Evolutionary conservation across 1,140 invertebrate genomes (phyloP).

Genomic region (Streblospio benedicti): DNA sequence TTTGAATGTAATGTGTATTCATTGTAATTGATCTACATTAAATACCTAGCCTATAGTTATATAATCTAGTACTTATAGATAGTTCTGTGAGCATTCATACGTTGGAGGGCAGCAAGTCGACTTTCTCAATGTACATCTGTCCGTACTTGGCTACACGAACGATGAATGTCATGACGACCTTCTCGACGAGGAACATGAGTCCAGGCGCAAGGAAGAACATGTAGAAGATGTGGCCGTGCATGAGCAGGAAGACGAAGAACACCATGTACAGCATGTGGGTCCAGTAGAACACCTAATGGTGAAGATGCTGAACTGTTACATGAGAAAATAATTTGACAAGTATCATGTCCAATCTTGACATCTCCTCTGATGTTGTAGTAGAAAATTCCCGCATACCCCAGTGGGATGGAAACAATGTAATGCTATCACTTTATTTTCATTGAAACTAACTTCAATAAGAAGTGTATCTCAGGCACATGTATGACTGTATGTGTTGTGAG

Average conservation of each 20-base stretch:
- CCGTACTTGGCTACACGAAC: slow-evolving; percentile 29
- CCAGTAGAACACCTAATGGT: slow-evolving; percentile 80
- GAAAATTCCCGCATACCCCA: too few species aligned
- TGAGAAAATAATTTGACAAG: background rate
- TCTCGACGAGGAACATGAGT: slow-evolving; percentile 68
- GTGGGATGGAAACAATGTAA: too few species aligned
- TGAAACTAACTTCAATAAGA: too few species aligned
- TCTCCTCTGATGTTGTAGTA: too few species aligned
- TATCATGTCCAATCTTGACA: background rate
- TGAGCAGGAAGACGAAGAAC: slow-evolving; percentile 74
- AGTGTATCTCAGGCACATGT: too few species aligned
- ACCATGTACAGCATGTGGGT: slow-evolving; percentile 82
- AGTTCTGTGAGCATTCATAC: too few species aligned
- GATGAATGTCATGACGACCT: slow-evolving; percentile 52
- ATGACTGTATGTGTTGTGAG: too few species aligned
- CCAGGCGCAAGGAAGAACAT: slow-evolving; percentile 86
- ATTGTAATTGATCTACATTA: too few species aligned
- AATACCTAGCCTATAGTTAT: too few species aligned
- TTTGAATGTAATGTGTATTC: too few species aligned
- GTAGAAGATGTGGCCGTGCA: slow-evolving; percentile 90
- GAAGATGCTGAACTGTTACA: slow-evolving; percentile 2
- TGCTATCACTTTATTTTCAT: too few species aligned
- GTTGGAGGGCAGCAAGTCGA: slow-evolving; percentile 68
- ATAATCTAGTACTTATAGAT: too few species aligned
- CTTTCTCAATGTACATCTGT: slow-evolving; percentile 64